Conservation (phyloP, 2,797 vertebrate genomes). For the Eupleurogrammus muticus region DNA sequence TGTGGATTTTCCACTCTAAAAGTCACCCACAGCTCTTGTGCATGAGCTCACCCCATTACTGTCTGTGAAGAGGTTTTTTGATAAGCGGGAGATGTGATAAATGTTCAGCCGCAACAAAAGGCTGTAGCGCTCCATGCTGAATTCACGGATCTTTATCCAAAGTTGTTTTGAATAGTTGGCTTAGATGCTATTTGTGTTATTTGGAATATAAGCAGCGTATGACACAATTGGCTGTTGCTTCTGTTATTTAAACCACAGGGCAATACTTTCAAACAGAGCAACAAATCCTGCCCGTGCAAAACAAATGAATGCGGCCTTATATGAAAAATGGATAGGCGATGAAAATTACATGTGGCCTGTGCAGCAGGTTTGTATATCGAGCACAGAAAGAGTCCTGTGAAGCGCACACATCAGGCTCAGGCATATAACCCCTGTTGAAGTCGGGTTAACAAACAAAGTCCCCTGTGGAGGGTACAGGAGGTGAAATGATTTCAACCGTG, state of each 20-base stretch:
- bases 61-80: slow-evolving; percentile 70
- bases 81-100: slow-evolving; percentile 70
- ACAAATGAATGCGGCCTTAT: slow-evolving; percentile 31
- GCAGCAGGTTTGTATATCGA: slow-evolving; percentile 14
- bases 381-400: slow-evolving; percentile 4
- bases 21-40: slow-evolving; percentile 69
- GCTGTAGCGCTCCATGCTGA: slow-evolving; percentile 56
- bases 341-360: slow-evolving; percentile 2
- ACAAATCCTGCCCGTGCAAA: slow-evolving; percentile 34
- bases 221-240: slow-evolving; percentile 60
- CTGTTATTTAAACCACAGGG: slow-evolving; percentile 58
- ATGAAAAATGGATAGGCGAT: slow-evolving; percentile 41
- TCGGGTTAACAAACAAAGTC: neutral
- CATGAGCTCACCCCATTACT: slow-evolving; percentile 71
- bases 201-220: slow-evolving; percentile 53
- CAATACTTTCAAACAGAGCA: slow-evolving; percentile 42
- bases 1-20: slow-evolving; percentile 70
- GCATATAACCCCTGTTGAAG: slow-evolving; percentile 5
- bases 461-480: neutral
- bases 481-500: neutral
- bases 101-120: slow-evolving; percentile 62
- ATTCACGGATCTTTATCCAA: slow-evolving; percentile 69
- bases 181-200: slow-evolving; percentile 63
- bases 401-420: slow-evolving; percentile 14
- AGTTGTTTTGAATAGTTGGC: slow-evolving; percentile 59